These are phyloP conservation scores for Linurgus olivaceus DNA, from an alignment of 2,797 vertebrate genomes.

Conservation along the genomic window DNA sequence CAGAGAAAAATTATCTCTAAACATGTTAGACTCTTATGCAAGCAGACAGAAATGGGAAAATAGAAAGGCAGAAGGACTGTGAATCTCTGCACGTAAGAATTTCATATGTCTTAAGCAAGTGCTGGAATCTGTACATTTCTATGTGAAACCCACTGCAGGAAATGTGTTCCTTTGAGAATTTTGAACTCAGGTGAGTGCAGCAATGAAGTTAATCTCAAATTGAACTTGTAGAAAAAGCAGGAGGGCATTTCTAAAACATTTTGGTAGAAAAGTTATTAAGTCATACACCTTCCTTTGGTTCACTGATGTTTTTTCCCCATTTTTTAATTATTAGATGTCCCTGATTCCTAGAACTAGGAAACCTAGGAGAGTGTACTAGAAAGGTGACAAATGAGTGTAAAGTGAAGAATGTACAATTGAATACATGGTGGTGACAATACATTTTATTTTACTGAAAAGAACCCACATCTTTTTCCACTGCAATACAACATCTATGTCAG, in stretches of 20 bases:
- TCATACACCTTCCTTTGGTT: rapidly evolving
- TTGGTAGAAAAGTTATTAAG: not conserved
- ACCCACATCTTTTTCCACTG: rapidly evolving
- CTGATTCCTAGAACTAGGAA: too few relatives aligned
- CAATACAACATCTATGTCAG: not conserved
- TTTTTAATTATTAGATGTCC: not conserved
- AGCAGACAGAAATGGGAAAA: not conserved
- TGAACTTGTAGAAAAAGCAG: not conserved
- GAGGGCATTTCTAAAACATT: not conserved
- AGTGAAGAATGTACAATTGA: not conserved
- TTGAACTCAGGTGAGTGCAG: not conserved
- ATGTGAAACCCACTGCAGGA: not conserved
- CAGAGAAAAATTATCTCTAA: not conserved
- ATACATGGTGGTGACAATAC: not conserved
- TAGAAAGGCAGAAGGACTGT: not conserved
- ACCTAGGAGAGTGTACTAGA: not conserved
- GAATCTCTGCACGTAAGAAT: not conserved
- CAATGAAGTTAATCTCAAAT: not conserved
- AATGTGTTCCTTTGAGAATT: not conserved
- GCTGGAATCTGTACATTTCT: not conserved
- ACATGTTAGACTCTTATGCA: not conserved
- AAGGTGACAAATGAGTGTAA: not conserved
- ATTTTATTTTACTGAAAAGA: not conserved
- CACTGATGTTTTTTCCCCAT: not conserved
- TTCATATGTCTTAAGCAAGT: not conserved